These are phyloP conservation scores for Lumbricus terrestris DNA, from an alignment of 2,888 invertebrate species.

Conservation along the genomic window DNA sequence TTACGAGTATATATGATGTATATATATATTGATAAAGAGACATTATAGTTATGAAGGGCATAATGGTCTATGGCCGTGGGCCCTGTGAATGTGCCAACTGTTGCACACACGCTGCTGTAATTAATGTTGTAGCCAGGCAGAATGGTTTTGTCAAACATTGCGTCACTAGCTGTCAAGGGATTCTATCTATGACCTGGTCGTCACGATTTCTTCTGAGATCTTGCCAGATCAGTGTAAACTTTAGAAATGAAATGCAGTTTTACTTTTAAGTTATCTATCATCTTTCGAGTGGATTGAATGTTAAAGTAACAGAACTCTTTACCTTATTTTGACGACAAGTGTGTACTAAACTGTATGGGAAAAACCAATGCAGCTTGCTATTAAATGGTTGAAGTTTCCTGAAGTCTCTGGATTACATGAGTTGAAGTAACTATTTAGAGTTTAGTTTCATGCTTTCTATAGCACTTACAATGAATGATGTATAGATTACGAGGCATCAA, in stretches of 20 bases:
- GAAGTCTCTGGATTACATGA: too few species aligned
- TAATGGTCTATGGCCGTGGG: neutral
- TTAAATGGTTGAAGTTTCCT: too few species aligned
- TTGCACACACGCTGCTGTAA: neutral
- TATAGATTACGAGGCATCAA: neutral
- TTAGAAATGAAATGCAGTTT: neutral
- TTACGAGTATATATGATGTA: too few species aligned
- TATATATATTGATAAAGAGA: neutral
- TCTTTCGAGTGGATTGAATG: neutral
- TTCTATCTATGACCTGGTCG: neutral
- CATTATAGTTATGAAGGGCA: neutral
- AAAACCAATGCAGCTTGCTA: too few species aligned
- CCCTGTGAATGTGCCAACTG: neutral
- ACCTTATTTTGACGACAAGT: too few species aligned
- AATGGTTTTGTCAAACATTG: neutral
- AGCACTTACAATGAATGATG: too few species aligned
- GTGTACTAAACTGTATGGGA: too few species aligned
- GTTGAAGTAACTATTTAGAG: too few species aligned
- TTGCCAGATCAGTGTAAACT: neutral
- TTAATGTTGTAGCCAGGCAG: neutral
- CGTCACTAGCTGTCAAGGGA: neutral
- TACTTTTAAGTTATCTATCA: neutral
- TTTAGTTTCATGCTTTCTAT: too few species aligned
- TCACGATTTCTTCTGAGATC: neutral
- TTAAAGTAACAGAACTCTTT: neutral